A percentile compares a stretch with the other conserved stretches of the same genome.
Evolutionary conservation across 2,888 invertebrate genomes (phyloP).

Genomic region (Sarcophaga variegata): DNA sequence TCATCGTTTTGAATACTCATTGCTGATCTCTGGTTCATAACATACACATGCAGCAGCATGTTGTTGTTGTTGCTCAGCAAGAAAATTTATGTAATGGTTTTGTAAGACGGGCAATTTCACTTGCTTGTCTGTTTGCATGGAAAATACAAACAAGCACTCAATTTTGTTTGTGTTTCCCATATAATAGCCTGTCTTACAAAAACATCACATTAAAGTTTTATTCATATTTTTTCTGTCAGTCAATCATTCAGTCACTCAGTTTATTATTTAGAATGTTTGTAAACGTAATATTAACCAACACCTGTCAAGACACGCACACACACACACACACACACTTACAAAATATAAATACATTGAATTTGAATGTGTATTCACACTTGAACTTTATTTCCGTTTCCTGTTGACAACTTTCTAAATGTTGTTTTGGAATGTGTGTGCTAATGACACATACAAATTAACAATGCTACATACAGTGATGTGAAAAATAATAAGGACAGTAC

Average conservation of each 20-base stretch:
- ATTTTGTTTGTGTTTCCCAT: too few species aligned
- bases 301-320: constrained; percentile 1
- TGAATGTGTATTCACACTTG: neutral
- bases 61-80: too few species aligned
- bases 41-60: too few species aligned
- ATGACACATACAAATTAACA: constrained; percentile 4
- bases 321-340: neutral
- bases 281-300: constrained; percentile 22
- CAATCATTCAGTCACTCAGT: neutral
- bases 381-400: constrained; percentile 42
- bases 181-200: too few species aligned
- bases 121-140: too few species aligned
- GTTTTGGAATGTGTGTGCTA: constrained; percentile 8
- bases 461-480: too few species aligned
- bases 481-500: too few species aligned
- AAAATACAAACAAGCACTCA: too few species aligned
- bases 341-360: neutral
- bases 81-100: too few species aligned
- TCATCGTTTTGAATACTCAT: too few species aligned
- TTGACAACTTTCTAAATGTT: constrained; percentile 36
- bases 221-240: neutral
- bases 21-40: too few species aligned
- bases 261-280: constrained; percentile 18
- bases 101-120: too few species aligned
- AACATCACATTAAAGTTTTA: neutral